Base-by-base conservation (phyloP, 1,140 invertebrate species). In the Anastatus disparis region DNA sequence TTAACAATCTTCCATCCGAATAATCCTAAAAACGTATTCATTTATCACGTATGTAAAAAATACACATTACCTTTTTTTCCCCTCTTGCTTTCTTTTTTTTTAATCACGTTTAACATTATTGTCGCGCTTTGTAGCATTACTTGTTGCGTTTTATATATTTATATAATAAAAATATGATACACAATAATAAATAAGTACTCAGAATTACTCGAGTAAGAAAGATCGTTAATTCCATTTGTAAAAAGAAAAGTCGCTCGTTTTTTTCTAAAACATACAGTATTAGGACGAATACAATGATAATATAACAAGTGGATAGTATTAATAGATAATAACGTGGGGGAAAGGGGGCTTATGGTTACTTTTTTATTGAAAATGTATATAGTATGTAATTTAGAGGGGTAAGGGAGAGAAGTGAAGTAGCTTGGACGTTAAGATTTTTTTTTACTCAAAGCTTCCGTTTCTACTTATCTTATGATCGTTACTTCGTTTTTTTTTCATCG, bases 191-290 rank as follows among this genome's bases (percentile, higher is more conserved):
- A 69, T 69, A 61, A 61, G 52, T 69, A 61, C 44, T 52, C n/a
- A 61, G 35, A 61, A 69, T 52, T 69, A 69, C 44, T 52, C 44
- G 44, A 61, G 22, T 24, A 22, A n/a, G 35, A 61, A 69, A 69
- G 66, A 61, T 61, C 46, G 20, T 69, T 50, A 52, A 69, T 40
- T 42, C 15, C 31, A 53, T 58, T 17, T 9, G 1, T 42, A 24
- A 64, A 8, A 38, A 64, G 12, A 50, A 52, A 40, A 52, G 26
- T 40, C n/a, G n/a, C n/a, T 52, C 12, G 3, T 3, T 48, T 6
- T 9, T 62, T 12, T 24, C 22, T 44, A 46, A 44, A 7, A 17
- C 22, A 29, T 13, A 27, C 8, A 27, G 20, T 13, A 44, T 26
- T 20, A 2, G 17, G 0, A 44, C n/a, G 12, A 13, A 22, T 56